A percentile compares a stretch with the other conserved stretches of the same genome.
phyloP scores from a whole-genome alignment of 2,888 invertebrate genomes.

The Lingula anatina region DNA sequence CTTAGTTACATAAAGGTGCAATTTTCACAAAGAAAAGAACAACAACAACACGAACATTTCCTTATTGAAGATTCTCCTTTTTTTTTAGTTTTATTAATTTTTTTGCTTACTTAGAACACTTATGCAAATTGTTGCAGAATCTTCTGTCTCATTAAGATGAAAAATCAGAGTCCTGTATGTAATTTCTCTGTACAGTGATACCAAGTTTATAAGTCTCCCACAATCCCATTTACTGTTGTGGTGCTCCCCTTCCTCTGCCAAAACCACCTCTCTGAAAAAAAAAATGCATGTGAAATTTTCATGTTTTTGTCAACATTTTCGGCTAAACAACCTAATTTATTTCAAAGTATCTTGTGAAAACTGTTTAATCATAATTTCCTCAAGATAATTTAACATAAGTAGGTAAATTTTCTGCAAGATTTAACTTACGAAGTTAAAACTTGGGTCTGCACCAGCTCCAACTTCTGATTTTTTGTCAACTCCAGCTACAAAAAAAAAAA shows the following conservation, averaged over 20 bases:
- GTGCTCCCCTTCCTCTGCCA: constrained; percentile 32
- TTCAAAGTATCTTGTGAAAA: no score
- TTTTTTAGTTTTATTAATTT: background rate
- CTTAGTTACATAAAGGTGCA: no score
- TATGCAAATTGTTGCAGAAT: no score
- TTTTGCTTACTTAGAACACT: background rate
- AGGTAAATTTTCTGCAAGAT: background rate
- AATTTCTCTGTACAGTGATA: no score
- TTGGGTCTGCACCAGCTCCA: constrained; percentile 81
- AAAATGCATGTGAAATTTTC: constrained; percentile 6
- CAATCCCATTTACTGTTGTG: constrained; percentile 2
- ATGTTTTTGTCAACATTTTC: no score
- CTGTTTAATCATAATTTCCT: no score
- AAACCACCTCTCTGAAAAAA: constrained; percentile 45
- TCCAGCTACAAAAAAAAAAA: constrained; percentile 24
- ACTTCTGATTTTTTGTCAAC: constrained; percentile 94
- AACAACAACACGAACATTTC: no score
- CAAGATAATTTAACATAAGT: background rate
- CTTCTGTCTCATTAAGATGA: no score
- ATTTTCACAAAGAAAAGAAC: no score
- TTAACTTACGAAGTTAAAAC: constrained; percentile 75
- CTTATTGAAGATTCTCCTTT: background rate
- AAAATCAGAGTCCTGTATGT: no score
- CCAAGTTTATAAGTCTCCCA: no score
- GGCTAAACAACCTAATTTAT: no score